Percentiles rank a stretch among this genome's conserved stretches.
These are phyloP conservation scores for Eulemur macaco DNA, from an alignment of 2,113 vertebrate genomes.

Conservation along the genomic window DNA sequence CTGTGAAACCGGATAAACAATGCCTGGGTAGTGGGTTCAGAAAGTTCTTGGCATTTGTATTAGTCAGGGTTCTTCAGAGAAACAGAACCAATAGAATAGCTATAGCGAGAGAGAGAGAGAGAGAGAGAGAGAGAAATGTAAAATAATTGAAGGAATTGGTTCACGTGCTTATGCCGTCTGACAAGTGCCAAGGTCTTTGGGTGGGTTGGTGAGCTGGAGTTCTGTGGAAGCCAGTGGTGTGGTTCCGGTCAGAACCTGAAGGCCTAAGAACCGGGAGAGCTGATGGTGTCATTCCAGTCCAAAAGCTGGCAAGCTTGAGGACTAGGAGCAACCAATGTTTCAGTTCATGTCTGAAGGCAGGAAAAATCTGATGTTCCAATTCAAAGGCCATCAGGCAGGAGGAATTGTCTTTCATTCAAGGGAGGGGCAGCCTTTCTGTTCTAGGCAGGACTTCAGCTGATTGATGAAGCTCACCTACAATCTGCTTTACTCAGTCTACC, in stretches of 20 bases:
- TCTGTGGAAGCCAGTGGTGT: neutral
- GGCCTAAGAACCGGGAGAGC: neutral
- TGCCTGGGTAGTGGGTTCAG: neutral
- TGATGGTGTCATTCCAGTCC: rapidly evolving
- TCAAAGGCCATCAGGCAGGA: neutral
- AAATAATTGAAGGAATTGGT: neutral
- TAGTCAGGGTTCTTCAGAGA: neutral
- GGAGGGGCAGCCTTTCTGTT: neutral
- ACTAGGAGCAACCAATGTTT: neutral
- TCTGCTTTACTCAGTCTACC: neutral
- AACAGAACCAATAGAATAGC: neutral
- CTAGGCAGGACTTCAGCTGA: neutral
- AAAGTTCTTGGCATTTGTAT: neutral
- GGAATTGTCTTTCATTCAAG: neutral
- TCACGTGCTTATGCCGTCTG: neutral
- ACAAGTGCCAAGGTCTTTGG: neutral
- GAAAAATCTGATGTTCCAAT: neutral
- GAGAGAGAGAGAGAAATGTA: neutral
- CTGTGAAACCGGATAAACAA: neutral
- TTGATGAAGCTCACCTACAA: too few species aligned
- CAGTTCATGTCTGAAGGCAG: neutral
- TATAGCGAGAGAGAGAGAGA: neutral
- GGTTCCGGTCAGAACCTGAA: neutral
- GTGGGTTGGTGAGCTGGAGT: neutral
- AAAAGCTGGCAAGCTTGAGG: neutral